Percentiles rank a stretch among this genome's conserved stretches.
Conservation (phyloP, 2,797 vertebrate species). For the Eidolon dupreanum region DNA sequence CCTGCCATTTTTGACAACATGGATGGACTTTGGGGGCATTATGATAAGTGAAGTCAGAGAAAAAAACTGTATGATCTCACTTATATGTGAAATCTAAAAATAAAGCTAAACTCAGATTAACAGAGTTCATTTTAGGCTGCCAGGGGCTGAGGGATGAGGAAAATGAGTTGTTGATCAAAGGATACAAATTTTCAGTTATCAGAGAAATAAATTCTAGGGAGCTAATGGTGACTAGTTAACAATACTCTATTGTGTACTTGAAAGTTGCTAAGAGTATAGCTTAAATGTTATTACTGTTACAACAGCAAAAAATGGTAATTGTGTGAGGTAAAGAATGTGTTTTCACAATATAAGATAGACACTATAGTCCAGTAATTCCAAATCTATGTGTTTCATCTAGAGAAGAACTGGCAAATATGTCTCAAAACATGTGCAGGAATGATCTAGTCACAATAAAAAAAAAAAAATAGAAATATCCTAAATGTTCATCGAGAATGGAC, state of each 20-base stretch:
- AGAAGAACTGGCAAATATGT: constrained; percentile 5
- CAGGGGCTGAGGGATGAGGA: not conserved
- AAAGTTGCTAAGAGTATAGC: not conserved
- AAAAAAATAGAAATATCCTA: not conserved
- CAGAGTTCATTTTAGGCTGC: not conserved
- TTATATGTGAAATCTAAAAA: not conserved
- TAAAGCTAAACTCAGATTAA: not conserved
- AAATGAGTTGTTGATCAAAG: not conserved
- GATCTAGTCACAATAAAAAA: not conserved
- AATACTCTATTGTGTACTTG: not conserved
- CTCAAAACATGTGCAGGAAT: not conserved
- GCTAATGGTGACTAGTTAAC: not conserved
- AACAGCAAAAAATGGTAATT: not conserved
- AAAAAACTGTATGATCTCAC: not conserved
- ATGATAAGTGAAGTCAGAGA: not conserved
- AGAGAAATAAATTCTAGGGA: not conserved
- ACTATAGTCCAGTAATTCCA: not conserved
- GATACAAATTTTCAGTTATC: not conserved
- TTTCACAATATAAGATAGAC: constrained; percentile 1
- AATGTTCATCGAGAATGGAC: not conserved
- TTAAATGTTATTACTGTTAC: not conserved
- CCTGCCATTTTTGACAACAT: not conserved
- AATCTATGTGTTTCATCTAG: not conserved
- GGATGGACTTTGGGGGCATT: not conserved
- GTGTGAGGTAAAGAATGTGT: not conserved